These are phyloP conservation scores for Micrastur ruficollis DNA, from an alignment of 2,797 vertebrate genomes.

Conservation along the genomic window DNA sequence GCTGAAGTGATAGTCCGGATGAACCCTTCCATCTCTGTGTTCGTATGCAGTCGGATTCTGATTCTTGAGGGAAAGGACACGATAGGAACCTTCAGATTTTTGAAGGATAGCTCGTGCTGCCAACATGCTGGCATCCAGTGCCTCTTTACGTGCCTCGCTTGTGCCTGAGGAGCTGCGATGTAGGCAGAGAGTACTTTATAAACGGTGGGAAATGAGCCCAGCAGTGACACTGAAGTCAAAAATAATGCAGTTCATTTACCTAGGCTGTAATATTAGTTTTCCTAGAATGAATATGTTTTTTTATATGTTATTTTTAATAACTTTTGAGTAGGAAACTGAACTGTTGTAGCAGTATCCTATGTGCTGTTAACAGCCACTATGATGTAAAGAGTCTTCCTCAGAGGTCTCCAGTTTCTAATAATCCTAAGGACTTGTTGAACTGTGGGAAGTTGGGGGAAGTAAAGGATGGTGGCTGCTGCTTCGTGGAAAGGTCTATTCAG, in stretches of 20 bases:
- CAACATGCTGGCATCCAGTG: not conserved
- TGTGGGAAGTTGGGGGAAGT: not conserved
- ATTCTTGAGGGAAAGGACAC: not conserved
- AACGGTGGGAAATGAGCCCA: not conserved
- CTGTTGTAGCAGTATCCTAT: not conserved
- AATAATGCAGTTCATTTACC: not conserved
- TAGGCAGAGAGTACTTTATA: not conserved
- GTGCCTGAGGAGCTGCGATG: not conserved
- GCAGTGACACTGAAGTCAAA: not conserved
- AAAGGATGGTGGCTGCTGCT: not conserved
- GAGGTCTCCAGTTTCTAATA: not conserved
- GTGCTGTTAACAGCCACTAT: not conserved
- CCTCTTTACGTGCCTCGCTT: not conserved
- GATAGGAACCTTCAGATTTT: not conserved
- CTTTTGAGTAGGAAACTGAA: not conserved
- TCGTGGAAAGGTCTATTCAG: fast-evolving
- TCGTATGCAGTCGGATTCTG: not conserved
- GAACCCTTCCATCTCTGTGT: not conserved
- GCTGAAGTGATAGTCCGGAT: not conserved
- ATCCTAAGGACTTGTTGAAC: not conserved
- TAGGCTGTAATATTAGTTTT: not conserved
- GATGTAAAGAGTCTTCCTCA: not conserved
- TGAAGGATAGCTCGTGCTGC: not conserved
- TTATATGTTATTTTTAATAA: not conserved
- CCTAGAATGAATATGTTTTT: not conserved